A percentile compares a stretch with the other conserved stretches of the same genome.
phyloP scores from a whole-genome alignment of 1,140 invertebrate genomes.

The Cardiocondyla obscurior region DNA sequence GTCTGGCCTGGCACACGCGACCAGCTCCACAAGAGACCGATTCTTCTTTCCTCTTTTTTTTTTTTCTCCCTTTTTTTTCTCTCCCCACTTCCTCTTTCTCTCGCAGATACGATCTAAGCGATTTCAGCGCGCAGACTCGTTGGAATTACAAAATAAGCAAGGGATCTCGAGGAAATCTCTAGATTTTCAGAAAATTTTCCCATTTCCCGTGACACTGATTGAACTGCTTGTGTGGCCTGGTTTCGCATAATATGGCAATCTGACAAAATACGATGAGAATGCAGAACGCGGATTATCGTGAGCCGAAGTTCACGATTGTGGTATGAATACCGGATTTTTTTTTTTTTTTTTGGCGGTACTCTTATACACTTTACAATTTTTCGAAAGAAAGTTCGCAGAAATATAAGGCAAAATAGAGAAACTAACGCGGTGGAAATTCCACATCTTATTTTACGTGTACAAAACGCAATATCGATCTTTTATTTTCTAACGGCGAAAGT shows the following conservation, averaged over 20 bases:
- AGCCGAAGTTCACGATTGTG: neutral
- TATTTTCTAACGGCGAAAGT: neutral
- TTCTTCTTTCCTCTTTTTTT: constrained; percentile 13
- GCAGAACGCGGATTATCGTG: neutral
- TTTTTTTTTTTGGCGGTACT: neutral
- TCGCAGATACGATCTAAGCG: neutral
- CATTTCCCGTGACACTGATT: constrained; percentile 2
- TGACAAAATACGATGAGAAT: constrained; percentile 18
- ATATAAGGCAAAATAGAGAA: neutral
- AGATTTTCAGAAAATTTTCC: neutral
- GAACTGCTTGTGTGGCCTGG: constrained; percentile 4
- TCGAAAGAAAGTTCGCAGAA: neutral
- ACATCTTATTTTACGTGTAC: neutral
- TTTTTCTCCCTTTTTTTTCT: neutral
- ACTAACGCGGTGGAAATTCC: neutral
- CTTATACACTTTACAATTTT: neutral
- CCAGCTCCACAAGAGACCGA: constrained; percentile 3
- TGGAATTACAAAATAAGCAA: neutral
- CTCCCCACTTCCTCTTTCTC: neutral
- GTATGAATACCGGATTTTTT: neutral
- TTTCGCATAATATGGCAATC: constrained; percentile 14
- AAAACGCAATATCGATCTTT: neutral
- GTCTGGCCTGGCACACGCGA: constrained; percentile 40
- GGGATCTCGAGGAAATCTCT: neutral
- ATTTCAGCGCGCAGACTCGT: neutral